phyloP scores from a whole-genome alignment of 37 sponge, comb jelly and placozoan genomes.

The Aphrocallistes beatrix region DNA sequence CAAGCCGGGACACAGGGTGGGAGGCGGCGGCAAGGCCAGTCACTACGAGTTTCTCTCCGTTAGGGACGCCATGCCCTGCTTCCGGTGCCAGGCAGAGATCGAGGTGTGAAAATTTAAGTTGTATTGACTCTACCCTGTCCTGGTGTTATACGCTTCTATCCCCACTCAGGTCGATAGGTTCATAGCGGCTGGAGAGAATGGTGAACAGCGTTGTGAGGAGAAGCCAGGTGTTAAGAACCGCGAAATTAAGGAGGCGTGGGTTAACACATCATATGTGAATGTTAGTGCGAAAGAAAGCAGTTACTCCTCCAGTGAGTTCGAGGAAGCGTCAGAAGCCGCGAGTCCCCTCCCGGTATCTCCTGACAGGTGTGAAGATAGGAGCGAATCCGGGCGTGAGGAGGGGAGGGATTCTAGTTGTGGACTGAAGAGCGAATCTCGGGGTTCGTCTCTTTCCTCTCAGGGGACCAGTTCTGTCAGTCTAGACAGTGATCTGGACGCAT shows the following conservation, averaged over 20 bases:
- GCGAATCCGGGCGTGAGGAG: no score
- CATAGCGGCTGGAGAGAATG: background rate
- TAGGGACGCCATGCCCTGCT: slow-evolving; percentile 63
- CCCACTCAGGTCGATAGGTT: background rate
- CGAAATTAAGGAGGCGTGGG: background rate
- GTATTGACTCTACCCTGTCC: background rate
- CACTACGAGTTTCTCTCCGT: slow-evolving; percentile 62
- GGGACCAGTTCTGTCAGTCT: background rate
- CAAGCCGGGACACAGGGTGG: slow-evolving; percentile 60
- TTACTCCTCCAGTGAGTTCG: background rate
- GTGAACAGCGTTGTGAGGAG: background rate
- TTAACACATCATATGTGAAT: background rate
- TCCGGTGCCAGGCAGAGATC: slow-evolving; percentile 28
- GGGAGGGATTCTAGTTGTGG: no score
- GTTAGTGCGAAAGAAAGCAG: background rate
- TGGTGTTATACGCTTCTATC: background rate
- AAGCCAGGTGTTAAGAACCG: background rate
- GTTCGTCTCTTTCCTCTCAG: background rate
- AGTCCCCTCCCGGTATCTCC: no score
- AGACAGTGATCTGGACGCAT: background rate
- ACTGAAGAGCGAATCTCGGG: background rate
- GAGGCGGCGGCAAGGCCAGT: slow-evolving; percentile 53
- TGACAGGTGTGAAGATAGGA: no score
- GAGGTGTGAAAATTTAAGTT: slow-evolving; percentile 13
- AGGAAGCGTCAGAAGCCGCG: background rate